Evolutionary conservation across 2,113 vertebrate species (phyloP).

Genomic region (Leptocoma aspasia): DNA sequence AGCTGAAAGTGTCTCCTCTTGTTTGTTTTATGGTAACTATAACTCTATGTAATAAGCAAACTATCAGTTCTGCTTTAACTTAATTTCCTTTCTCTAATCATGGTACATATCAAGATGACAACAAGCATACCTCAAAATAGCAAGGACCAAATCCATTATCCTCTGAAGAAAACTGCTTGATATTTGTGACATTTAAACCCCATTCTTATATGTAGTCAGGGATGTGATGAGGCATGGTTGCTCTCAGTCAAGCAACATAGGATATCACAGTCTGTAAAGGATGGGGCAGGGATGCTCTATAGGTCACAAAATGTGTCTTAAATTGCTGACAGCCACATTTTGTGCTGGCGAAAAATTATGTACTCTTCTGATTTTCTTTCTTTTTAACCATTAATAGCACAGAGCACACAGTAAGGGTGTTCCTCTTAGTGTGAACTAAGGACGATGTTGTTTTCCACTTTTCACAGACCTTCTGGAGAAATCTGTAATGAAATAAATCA

Average conservation of each 20-base stretch:
- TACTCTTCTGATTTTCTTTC: background rate
- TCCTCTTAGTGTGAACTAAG: background rate
- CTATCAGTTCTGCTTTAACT: background rate
- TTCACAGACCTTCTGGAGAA: background rate
- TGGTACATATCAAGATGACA: background rate
- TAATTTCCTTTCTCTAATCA: background rate
- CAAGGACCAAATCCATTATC: background rate
- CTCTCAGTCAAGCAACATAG: background rate
- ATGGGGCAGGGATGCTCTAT: background rate
- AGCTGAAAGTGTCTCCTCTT: slow-evolving; percentile 23
- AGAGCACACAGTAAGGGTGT: background rate
- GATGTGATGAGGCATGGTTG: background rate
- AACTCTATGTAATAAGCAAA: background rate
- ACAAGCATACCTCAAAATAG: background rate
- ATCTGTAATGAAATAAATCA: background rate
- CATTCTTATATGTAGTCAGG: background rate
- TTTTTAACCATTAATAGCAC: background rate
- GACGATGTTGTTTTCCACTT: background rate
- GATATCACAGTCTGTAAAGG: background rate
- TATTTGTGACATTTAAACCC: background rate
- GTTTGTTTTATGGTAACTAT: slow-evolving; percentile 17
- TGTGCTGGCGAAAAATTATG: background rate
- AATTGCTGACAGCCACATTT: background rate
- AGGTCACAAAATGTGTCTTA: background rate
- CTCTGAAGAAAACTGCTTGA: background rate